Conservation (phyloP, 2,797 vertebrate genomes). For the Okamejei kenojei region DNA sequence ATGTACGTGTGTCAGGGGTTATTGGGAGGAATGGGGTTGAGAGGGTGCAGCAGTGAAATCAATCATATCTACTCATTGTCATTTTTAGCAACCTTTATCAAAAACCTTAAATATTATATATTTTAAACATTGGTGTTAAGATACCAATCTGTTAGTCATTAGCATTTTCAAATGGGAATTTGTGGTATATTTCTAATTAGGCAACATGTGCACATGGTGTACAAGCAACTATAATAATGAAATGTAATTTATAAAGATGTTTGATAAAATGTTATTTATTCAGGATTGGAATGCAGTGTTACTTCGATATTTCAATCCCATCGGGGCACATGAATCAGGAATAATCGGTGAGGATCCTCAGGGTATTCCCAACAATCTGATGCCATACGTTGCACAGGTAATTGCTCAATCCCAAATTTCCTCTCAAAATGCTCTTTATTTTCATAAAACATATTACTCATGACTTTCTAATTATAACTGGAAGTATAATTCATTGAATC, state of each 20-base stretch:
- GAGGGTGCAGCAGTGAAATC: too few species aligned
- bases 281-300: slow-evolving; percentile 86
- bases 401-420: too few species aligned
- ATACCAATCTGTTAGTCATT: too few species aligned
- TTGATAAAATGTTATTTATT: slow-evolving; percentile 1
- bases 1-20: too few species aligned
- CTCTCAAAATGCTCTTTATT: neutral
- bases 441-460: neutral
- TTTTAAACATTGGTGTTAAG: too few species aligned
- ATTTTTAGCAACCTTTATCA: too few species aligned
- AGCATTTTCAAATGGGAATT: too few species aligned
- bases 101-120: too few species aligned
- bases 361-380: slow-evolving; percentile 91
- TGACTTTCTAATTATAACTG: neutral
- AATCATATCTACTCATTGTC: too few species aligned
- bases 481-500: neutral
- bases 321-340: slow-evolving; percentile 81
- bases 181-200: too few species aligned
- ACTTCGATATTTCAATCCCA: slow-evolving; percentile 93
- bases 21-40: too few species aligned
- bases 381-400: slow-evolving; percentile 94
- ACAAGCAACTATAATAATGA: neutral
- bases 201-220: neutral
- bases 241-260: neutral
- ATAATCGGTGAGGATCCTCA: slow-evolving; percentile 89